A percentile compares a stretch with the other conserved stretches of the same genome.
These are phyloP conservation scores for Chelon labrosus DNA, from an alignment of 2,797 vertebrate genomes.

Conservation along the genomic window DNA sequence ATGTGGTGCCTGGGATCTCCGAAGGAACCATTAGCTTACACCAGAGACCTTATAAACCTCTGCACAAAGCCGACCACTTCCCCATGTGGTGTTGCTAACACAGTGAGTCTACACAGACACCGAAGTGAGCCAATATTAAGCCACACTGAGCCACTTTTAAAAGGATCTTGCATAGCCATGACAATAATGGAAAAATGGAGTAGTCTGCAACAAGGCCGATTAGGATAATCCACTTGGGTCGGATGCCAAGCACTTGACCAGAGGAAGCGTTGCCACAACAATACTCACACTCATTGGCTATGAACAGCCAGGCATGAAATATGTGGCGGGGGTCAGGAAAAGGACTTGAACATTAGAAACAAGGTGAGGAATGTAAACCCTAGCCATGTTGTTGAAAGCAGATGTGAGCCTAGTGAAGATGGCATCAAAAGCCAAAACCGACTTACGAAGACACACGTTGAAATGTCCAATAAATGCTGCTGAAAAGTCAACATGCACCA, in stretches of 20 bases:
- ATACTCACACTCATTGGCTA: constrained; percentile 68
- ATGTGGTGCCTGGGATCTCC: constrained; percentile 42
- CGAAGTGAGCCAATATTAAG: constrained; percentile 23
- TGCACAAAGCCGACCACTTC: constrained; percentile 42
- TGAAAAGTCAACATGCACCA: constrained; percentile 18
- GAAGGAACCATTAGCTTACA: constrained; percentile 41
- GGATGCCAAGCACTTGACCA: constrained; percentile 62
- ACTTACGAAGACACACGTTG: constrained; percentile 1
- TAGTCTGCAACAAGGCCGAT: constrained; percentile 57
- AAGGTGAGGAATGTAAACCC: constrained; percentile 73
- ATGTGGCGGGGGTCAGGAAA: constrained; percentile 66
- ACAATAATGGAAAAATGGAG: constrained; percentile 53
- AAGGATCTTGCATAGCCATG: constrained; percentile 36
- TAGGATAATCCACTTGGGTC: constrained; percentile 66
- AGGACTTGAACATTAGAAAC: constrained; percentile 66
- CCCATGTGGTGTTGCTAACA: constrained; percentile 40
- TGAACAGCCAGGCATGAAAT: constrained; percentile 74
- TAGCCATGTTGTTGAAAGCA: constrained; percentile 53
- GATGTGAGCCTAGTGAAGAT: constrained; percentile 42
- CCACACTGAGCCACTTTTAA: constrained; percentile 39
- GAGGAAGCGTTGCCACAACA: constrained; percentile 74
- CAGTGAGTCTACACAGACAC: constrained; percentile 10
- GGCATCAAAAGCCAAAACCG: constrained; percentile 29
- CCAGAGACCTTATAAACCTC: constrained; percentile 40
- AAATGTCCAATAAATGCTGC: constrained; percentile 15